Evolutionary conservation across 2,888 invertebrate species (phyloP).

Genomic region (Watsonalla binaria): DNA sequence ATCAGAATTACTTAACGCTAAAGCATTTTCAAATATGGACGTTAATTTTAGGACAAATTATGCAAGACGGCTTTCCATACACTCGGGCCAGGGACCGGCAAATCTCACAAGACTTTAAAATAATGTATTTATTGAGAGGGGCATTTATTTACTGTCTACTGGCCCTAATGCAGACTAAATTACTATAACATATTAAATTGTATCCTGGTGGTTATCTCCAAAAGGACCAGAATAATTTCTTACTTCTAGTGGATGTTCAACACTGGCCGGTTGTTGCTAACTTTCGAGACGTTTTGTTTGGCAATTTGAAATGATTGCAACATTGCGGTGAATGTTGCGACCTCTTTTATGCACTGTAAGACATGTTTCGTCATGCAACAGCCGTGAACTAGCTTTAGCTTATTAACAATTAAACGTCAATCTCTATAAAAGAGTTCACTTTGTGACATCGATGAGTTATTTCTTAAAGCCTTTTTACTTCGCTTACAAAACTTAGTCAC

Average conservation of each 20-base stretch:
- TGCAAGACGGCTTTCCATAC: conserved; percentile 65
- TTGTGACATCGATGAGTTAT: conserved; percentile 55
- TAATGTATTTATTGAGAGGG: conserved; percentile 10
- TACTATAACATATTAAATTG: conserved; percentile 59
- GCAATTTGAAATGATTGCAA: conserved; percentile 49
- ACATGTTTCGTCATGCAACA: conserved; percentile 34
- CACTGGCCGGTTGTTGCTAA: conserved; percentile 71
- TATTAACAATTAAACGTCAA: conserved; percentile 25
- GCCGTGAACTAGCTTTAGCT: conserved; percentile 31
- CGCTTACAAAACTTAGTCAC: conserved; percentile 43
- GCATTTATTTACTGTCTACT: conserved; percentile 21
- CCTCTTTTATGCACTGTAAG: conserved; percentile 18
- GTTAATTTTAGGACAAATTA: conserved; percentile 73
- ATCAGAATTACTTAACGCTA: conserved; percentile 69
- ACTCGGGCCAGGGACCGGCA: conserved; percentile 40
- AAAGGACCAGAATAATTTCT: conserved; percentile 66
- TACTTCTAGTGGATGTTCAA: conserved; percentile 73
- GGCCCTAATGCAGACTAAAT: conserved; percentile 59
- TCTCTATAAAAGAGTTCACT: conserved; percentile 35
- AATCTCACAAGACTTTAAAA: conserved; percentile 16
- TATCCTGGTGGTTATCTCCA: conserved; percentile 68
- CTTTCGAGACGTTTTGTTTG: conserved; percentile 54
- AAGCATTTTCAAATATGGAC: conserved; percentile 75
- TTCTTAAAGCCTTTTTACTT: conserved; percentile 36
- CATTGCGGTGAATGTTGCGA: conserved; percentile 56